A percentile compares a stretch with the other conserved stretches of the same genome.
phyloP scores from a whole-genome alignment of 2,113 vertebrate genomes.

The Gallinago jamesoni region DNA sequence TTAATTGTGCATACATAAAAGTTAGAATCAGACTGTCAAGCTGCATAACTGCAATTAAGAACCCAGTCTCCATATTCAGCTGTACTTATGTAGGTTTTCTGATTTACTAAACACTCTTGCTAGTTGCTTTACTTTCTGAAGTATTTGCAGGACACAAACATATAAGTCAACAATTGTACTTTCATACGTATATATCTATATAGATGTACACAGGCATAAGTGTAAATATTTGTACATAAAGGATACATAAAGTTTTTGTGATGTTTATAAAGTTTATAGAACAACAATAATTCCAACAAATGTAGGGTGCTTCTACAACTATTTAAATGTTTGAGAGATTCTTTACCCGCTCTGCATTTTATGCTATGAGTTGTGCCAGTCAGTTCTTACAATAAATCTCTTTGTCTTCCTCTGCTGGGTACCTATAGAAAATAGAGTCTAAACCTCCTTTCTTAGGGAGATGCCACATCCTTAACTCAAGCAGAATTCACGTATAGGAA shows the following conservation, averaged over 20 bases:
- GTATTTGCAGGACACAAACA: background rate
- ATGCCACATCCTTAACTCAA: background rate
- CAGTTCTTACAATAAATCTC: background rate
- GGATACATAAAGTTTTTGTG: background rate
- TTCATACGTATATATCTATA: rapidly evolving
- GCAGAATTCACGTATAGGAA: background rate
- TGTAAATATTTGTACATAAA: background rate
- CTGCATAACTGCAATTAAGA: constrained; percentile 22
- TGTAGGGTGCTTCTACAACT: background rate
- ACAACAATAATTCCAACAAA: background rate
- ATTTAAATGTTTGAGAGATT: background rate
- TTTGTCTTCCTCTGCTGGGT: background rate
- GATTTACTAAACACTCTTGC: background rate
- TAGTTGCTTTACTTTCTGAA: background rate
- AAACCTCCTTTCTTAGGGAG: background rate
- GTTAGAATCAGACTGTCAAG: constrained; percentile 9
- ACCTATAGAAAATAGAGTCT: background rate
- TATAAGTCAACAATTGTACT: background rate
- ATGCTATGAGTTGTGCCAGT: background rate
- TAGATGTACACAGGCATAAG: background rate
- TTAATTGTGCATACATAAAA: constrained; percentile 43
- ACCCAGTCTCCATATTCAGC: background rate
- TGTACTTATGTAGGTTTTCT: background rate
- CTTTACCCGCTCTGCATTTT: background rate
- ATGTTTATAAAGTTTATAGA: background rate